These are phyloP conservation scores for Ladona fulva DNA, from an alignment of 1,140 invertebrate species.

Conservation along the genomic window DNA sequence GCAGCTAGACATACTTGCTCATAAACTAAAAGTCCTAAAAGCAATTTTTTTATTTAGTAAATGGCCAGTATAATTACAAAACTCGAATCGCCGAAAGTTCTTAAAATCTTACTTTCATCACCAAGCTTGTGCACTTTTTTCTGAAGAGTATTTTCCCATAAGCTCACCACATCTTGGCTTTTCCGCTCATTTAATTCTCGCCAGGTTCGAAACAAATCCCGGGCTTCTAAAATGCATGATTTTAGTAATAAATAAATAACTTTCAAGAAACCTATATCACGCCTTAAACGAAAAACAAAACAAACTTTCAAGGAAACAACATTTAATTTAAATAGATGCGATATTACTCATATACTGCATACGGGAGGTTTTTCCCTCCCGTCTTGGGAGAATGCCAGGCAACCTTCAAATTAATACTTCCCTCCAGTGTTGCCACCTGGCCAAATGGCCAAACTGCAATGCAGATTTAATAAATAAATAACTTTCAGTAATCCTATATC, in stretches of 20 bases:
- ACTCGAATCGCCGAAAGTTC: constrained; percentile 11
- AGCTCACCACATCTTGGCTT: constrained; percentile 77
- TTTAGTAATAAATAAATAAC: background rate
- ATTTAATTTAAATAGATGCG: too few species aligned
- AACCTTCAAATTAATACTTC: too few species aligned
- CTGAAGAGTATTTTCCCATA: constrained; percentile 74
- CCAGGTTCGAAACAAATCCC: constrained; percentile 75
- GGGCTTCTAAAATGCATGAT: constrained; percentile 52
- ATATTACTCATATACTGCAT: too few species aligned
- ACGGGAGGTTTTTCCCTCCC: too few species aligned
- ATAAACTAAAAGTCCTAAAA: constrained; percentile 72
- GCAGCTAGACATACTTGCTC: constrained; percentile 92
- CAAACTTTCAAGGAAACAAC: too few species aligned
- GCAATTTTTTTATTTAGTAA: background rate
- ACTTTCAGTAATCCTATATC: too few species aligned
- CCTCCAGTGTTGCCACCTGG: too few species aligned
- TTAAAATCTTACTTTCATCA: constrained; percentile 71
- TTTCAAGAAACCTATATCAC: background rate
- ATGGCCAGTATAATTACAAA: background rate
- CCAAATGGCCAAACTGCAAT: too few species aligned
- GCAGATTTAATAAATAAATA: too few species aligned
- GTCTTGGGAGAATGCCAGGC: too few species aligned
- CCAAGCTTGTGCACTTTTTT: constrained; percentile 69
- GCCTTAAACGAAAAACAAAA: background rate
- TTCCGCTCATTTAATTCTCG: constrained; percentile 84